Conservation (phyloP, 2,113 vertebrate genomes). For the Mesocricetus auratus region DNA sequence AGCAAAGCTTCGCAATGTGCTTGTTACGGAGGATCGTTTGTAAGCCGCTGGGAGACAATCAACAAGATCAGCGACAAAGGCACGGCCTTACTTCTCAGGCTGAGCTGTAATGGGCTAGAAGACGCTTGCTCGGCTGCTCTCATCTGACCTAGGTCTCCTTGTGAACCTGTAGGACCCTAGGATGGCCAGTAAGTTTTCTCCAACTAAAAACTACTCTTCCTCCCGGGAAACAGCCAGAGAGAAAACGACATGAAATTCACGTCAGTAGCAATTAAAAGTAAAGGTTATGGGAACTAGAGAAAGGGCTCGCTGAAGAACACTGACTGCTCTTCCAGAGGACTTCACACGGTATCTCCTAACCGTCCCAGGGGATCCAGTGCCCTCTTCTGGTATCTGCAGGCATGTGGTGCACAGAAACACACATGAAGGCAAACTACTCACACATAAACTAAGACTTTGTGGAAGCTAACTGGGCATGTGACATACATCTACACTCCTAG, state of each 20-base stretch:
- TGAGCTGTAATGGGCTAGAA: conserved; percentile 86
- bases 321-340: neutral
- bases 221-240: neutral
- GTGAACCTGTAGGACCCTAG: neutral
- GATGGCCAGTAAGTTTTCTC: neutral
- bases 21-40: conserved; percentile 85
- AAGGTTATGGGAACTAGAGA: neutral
- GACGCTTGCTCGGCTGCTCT: conserved; percentile 15
- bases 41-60: conserved; percentile 93
- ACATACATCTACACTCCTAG: neutral
- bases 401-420: too few species aligned
- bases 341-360: neutral
- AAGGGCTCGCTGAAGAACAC: neutral
- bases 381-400: neutral
- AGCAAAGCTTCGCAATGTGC: conserved; percentile 84
- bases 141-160: neutral
- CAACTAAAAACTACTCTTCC: conserved; percentile 42
- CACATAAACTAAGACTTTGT: neutral
- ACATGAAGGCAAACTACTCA: neutral
- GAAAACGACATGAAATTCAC: neutral
- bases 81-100: conserved; percentile 82
- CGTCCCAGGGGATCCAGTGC: neutral
- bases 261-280: conserved; percentile 10
- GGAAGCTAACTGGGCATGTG: neutral
- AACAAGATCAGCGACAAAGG: conserved; percentile 80